Conservation (phyloP, 2,113 vertebrate genomes). For the Pyrgilauda ruficollis region DNA sequence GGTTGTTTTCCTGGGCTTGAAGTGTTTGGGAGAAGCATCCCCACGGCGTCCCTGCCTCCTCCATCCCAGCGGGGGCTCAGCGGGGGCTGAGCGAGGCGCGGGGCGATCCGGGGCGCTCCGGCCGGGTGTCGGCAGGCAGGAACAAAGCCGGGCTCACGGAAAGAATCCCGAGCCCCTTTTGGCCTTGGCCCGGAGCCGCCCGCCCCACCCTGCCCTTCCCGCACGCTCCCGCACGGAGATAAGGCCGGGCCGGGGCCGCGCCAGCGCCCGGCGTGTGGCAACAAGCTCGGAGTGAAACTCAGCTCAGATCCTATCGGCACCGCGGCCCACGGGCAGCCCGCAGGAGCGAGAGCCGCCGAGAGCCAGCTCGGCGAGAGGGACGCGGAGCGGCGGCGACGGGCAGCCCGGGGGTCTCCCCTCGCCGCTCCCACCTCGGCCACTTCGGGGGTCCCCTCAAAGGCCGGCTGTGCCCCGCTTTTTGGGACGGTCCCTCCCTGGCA, state of each 20-base stretch:
- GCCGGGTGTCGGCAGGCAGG: neutral
- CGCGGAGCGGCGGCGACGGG: too few relatives aligned
- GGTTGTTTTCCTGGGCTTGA: neutral
- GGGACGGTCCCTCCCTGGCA: neutral
- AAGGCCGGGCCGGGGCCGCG: neutral
- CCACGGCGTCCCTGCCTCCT: rapidly evolving
- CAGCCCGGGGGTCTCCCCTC: neutral
- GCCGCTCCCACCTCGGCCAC: rapidly evolving
- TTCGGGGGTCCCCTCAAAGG: neutral
- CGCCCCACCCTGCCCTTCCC: slow-evolving; percentile 19
- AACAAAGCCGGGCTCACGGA: neutral
- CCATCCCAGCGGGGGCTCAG: neutral
- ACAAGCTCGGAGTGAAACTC: slow-evolving; percentile 71
- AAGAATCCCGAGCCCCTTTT: neutral
- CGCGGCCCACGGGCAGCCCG: neutral
- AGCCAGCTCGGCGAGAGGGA: too few relatives aligned
- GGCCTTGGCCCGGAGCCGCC: neutral
- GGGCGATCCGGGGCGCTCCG: neutral
- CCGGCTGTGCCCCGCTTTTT: rapidly evolving
- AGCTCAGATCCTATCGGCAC: slow-evolving; percentile 32
- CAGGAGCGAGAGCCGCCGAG: rapidly evolving
- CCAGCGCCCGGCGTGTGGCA: slow-evolving; percentile 55
- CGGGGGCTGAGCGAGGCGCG: rapidly evolving
- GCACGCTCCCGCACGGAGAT: slow-evolving; percentile 4
- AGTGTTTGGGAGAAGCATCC: neutral